Conservation (phyloP, 2,797 vertebrate species). For the Agapornis canus region DNA sequence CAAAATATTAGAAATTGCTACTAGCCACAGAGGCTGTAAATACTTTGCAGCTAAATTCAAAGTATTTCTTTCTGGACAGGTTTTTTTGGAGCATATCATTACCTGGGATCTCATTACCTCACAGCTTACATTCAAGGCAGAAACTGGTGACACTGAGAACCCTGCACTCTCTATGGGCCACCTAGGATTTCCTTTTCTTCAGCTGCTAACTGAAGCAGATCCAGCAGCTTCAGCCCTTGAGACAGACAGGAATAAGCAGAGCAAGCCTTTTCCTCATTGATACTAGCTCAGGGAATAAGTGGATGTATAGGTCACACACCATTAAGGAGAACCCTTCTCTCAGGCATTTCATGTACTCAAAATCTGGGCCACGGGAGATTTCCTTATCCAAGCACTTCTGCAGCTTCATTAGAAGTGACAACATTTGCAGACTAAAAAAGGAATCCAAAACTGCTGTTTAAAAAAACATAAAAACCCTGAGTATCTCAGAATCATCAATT, state of each 20-base stretch:
- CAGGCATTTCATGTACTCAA: background rate
- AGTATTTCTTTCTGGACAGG: background rate
- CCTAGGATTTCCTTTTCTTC: slow-evolving; percentile 8
- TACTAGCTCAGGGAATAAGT: slow-evolving; percentile 20
- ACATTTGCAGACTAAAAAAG: background rate
- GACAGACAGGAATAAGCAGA: background rate
- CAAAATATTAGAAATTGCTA: background rate
- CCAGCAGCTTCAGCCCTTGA: slow-evolving; percentile 21
- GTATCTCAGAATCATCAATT: background rate
- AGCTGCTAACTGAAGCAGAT: slow-evolving; percentile 13
- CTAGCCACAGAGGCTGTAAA: background rate
- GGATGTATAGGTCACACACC: slow-evolving; percentile 26
- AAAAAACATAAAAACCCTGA: background rate
- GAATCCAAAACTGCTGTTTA: background rate
- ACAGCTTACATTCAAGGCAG: background rate
- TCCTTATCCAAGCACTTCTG: slow-evolving; percentile 13
- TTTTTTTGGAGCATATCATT: background rate
- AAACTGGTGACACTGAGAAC: background rate
- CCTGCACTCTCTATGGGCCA: background rate
- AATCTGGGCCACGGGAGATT: background rate
- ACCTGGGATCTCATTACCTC: background rate
- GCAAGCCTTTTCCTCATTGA: background rate
- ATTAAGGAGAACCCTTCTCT: slow-evolving; percentile 34
- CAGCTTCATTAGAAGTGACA: slow-evolving; percentile 26
- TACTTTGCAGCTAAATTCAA: background rate